These are phyloP conservation scores for Aphelinus atriplicis DNA, from an alignment of 1,140 invertebrate species.

Conservation along the genomic window DNA sequence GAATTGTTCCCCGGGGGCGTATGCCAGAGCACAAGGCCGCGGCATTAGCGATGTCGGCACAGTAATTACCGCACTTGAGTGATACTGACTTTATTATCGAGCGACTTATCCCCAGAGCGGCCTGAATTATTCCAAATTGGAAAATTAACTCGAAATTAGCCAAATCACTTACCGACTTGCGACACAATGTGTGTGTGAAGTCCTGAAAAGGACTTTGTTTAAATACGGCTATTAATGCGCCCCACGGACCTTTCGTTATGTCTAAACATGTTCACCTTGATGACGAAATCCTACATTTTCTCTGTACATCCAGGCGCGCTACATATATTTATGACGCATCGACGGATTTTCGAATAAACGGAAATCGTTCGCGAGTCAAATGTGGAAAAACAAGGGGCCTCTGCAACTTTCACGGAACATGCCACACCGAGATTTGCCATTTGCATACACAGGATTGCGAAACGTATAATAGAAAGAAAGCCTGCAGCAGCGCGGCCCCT, in stretches of 20 bases:
- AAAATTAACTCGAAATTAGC: conserved; percentile 17
- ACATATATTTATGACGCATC: too few relatives aligned
- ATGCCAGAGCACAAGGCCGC: not conserved
- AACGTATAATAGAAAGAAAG: conserved; percentile 1
- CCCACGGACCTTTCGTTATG: not conserved
- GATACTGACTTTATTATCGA: conserved; percentile 4
- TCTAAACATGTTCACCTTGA: not conserved
- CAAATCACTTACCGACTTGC: not conserved
- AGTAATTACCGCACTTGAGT: not conserved
- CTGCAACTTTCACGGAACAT: conserved; percentile 24
- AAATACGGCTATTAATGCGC: not conserved
- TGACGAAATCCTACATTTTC: too few relatives aligned
- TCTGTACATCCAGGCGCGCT: too few relatives aligned
- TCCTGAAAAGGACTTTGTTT: not conserved
- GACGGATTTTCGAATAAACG: too few relatives aligned
- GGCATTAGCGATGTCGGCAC: not conserved
- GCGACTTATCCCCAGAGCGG: not conserved
- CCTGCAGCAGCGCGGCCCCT: not conserved
- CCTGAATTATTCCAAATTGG: conserved; percentile 17
- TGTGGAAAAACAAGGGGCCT: too few relatives aligned
- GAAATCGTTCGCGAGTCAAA: too few relatives aligned
- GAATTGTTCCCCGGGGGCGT: not conserved
- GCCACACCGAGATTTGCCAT: conserved; percentile 15
- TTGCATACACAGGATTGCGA: conserved; percentile 11
- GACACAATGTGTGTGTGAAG: not conserved